phyloP scores from a whole-genome alignment of 2,113 vertebrate genomes.

The Cinclus mexicanus region DNA sequence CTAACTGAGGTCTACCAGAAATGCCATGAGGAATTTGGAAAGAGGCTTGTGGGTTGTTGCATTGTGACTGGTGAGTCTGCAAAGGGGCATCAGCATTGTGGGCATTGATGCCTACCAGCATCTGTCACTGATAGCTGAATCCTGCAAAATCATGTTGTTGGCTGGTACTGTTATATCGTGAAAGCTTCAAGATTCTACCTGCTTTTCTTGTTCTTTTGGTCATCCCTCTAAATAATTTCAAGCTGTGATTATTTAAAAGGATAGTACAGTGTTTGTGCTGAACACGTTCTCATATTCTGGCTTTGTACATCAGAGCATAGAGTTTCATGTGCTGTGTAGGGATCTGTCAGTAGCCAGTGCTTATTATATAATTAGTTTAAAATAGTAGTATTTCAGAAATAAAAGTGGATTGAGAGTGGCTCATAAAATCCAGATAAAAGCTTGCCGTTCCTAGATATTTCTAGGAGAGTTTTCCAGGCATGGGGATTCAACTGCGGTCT shows the following conservation, averaged over 20 bases:
- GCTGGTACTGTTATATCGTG: not conserved
- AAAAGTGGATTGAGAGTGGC: not conserved
- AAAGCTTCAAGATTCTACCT: not conserved
- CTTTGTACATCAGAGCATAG: not conserved
- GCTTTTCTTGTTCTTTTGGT: not conserved
- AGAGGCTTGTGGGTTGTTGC: not conserved
- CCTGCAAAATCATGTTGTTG: not conserved
- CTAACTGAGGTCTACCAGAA: not conserved
- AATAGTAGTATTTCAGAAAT: not conserved
- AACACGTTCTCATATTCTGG: not conserved
- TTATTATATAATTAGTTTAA: not conserved
- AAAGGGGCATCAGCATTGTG: not conserved
- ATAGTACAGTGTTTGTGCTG: not conserved
- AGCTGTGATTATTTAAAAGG: not conserved
- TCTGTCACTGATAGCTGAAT: not conserved
- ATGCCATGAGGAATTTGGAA: not conserved
- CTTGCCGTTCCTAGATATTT: not conserved
- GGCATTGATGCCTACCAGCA: fast-evolving
- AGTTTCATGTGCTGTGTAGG: not conserved
- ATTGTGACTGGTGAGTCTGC: not conserved
- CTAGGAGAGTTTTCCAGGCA: not conserved
- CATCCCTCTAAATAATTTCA: not conserved
- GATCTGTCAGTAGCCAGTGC: not conserved
- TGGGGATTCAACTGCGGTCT: fast-evolving
- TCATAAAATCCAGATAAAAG: not conserved